A percentile compares a stretch with the other conserved stretches of the same genome.
phyloP scores from a whole-genome alignment of 2,113 vertebrate species.

The Aplodontia rufa region DNA sequence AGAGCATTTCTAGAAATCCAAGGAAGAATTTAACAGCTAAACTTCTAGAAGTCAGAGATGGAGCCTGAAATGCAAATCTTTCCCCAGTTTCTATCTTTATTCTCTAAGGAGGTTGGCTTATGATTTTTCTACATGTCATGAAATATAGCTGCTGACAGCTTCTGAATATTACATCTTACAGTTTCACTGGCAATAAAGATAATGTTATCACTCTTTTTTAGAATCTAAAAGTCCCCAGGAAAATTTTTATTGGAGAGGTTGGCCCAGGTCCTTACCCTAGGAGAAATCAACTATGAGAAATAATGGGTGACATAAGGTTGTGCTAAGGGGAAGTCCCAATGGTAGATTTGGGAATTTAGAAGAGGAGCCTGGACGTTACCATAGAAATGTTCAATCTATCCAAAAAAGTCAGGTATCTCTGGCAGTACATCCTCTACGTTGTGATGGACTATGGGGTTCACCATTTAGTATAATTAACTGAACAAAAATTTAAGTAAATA shows the following conservation, averaged over 20 bases:
- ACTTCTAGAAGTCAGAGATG: too few relatives aligned
- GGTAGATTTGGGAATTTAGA: background rate
- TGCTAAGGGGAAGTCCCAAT: background rate
- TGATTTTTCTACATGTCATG: background rate
- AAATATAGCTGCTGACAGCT: background rate
- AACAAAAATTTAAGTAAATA: background rate
- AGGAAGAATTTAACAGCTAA: too few relatives aligned
- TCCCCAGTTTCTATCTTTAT: too few relatives aligned
- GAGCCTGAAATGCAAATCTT: too few relatives aligned
- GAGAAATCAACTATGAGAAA: background rate
- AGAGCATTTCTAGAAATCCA: too few relatives aligned
- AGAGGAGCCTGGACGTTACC: background rate
- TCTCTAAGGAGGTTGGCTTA: background rate
- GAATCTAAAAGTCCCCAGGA: background rate
- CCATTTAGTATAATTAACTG: background rate
- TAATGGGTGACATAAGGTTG: background rate
- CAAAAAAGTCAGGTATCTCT: background rate
- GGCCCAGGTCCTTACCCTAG: background rate
- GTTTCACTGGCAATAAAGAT: background rate
- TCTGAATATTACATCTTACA: constrained; percentile 4
- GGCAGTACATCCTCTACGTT: background rate
- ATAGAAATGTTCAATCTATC: background rate
- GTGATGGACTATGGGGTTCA: background rate
- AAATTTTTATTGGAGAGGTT: background rate
- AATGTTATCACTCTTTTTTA: background rate